Evolutionary conservation across 2,888 invertebrate genomes (phyloP), one percentile per base, ranked within the genome.

Genomic region (Coecobrya sp.): DNA sequence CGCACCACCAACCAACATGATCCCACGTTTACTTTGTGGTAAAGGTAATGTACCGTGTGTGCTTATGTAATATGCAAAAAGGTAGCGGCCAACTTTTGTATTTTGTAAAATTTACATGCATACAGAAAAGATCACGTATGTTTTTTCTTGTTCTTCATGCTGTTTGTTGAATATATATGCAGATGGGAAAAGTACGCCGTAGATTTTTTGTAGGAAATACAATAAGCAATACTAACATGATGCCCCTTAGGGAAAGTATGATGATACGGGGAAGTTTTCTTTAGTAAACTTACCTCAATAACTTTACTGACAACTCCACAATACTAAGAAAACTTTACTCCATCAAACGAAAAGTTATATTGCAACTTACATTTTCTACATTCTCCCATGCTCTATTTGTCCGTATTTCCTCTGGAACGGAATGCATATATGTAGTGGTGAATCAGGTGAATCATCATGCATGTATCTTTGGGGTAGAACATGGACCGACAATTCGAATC

Each of bases 241-340:
- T 86, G 59, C 86, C 79, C 89, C 52, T 30, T 11, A 62, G 82
- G 89, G 89, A 89, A 11, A 49, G 11, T 19, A 25, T 27, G 25
- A 76, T 76, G 76, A 55, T 55, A 49, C 36, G 19, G 7, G 19
- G 82, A 82, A 68, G 70, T 59, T 89, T 82, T 13, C 89, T 65
- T 79, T 81, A 22, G 81, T 59, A 81, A 88, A 88, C 65, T 89
- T 89, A 89, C 89, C 89, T 89, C 89, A 82, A 59, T 30, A 81
- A 88, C 73, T 88, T 49, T 84, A 19, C 27, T 19, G 1, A 82
- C 68, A 65, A 49, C 27, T 11, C 55, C 59, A 89, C 88, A 89
- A 81, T 70, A 89, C 68, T 36, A 82, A 81, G 81, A 52, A 89
- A 89, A 89, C 89, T 87, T 87, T 79, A 19, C 13, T 70, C 16